Base-by-base conservation (phyloP, 2,113 vertebrate genomes). In the Erinaceus europaeus region DNA sequence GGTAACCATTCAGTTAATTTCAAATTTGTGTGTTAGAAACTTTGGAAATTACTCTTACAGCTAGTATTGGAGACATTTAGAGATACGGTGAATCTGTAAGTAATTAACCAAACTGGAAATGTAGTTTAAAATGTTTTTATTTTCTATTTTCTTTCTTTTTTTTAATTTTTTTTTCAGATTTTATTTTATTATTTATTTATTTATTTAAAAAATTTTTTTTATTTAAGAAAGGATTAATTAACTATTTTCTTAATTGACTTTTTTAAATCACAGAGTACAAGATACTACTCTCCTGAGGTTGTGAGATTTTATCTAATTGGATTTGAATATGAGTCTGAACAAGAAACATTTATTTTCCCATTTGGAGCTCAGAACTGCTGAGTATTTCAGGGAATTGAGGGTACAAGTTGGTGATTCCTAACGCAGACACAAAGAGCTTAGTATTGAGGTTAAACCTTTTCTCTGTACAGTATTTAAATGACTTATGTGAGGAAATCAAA, bases 241-340 rank as follows among this genome's bases (percentile, higher is more conserved):
- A 44, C 18, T 53, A 59, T 67, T 50, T 68, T 17, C 21, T 46
- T 64, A 73, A 17, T 69, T 76, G 62, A 80, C 57, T 75, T 85
- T 0, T 44, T 23, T 2, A 74, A 48, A 2, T 76, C 50, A 77
- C 38, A 73, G 87, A 95, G 88, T 88, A 83, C 86, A 95, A 91
- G 71, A 91, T 93, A 94, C 89, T 96, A 94, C 73, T 82, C 46
- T 27, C 36, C 85, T 82, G 95, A 78, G 94, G 85, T 92, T 90
- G 1, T 84, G 76, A 93, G 82, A 82, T 67, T 92, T 94, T 93
- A 90, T 91, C 93, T 97, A 97, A 97, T 97, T 96, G 95, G 95
- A 94, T 96, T 96, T 93, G 86, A 94, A 95, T 91, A 93, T 94
- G 92, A 94, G 93, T 95, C 50, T 95, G 90, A 94, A 96, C 68